Evolutionary conservation across 2,888 invertebrate genomes (phyloP).

Genomic region (Helicoverpa assulta): DNA sequence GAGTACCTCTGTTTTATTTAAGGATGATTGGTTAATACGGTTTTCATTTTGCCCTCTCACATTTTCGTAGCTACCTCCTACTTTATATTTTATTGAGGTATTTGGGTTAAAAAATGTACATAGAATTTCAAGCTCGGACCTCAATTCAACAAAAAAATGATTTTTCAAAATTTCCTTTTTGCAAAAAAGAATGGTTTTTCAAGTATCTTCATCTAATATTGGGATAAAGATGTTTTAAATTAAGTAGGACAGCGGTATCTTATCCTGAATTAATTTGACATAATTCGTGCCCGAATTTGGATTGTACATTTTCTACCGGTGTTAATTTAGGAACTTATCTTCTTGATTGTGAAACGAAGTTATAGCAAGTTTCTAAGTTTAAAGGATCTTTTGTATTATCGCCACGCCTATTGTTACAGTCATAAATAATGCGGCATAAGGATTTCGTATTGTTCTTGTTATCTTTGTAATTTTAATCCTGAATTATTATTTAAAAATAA

Average conservation of each 20-base stretch:
- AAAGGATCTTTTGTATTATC: conserved; percentile 42
- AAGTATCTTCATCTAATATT: neutral
- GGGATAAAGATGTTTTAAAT: neutral
- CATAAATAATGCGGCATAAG: conserved; percentile 25
- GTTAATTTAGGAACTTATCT: conserved; percentile 27
- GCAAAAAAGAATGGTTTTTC: neutral
- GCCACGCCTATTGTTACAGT: conserved; percentile 21
- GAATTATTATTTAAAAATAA: neutral
- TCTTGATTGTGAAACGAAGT: conserved; percentile 33
- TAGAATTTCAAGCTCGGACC: too few species aligned
- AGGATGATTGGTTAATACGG: neutral
- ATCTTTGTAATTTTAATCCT: neutral
- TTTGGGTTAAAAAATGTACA: too few species aligned
- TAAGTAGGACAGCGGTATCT: neutral
- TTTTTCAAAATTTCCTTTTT: too few species aligned
- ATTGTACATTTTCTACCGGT: conserved; percentile 7
- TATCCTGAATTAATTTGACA: conserved; percentile 11
- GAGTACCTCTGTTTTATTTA: conserved; percentile 6
- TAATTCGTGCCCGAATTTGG: conserved; percentile 9
- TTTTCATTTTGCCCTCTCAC: too few species aligned
- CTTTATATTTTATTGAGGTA: too few species aligned
- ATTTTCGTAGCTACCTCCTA: too few species aligned
- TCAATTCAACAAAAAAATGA: too few species aligned
- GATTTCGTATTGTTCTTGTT: neutral
- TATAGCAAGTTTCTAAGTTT: conserved; percentile 23